Evolutionary conservation across 1,140 invertebrate species (phyloP), one percentile per base, ranked within the genome.

Genomic region (Conus betulinus): DNA sequence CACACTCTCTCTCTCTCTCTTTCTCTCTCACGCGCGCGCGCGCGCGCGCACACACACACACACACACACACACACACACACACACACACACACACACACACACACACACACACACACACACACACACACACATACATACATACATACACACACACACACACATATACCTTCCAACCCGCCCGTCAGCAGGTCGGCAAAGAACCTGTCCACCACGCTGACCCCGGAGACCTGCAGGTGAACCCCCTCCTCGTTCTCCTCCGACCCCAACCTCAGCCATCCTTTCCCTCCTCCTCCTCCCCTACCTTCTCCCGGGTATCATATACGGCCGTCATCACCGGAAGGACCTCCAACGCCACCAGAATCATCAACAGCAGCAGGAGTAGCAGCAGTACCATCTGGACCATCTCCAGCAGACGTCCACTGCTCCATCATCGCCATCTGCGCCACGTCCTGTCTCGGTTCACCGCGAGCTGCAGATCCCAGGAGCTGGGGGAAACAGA

Each of bases 11-110:
- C 67, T 5, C 67, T 17, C 67, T 17, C 67, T 23, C 67, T 5
- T 20, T 23, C 67, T 17, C 67, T 23, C 67, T 5, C 67, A 7
- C 7, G 20, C 67, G 20, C 67, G 20, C 7, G 5, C 67, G 20
- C 67, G 20, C 67, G 23, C 67, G 23, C 67, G n/a, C 67, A 74
- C 7, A 7, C 67, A 74, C 67, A 7, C 67, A 74, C 67, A 7
- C 67, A 74, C 67, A 7, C 67, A 74, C 67, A 74, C 67, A 74
- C 67, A 74, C 67, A 74, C 67, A 74, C 67, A 74, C 67, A 74
- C 67, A 74, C 67, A 74, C 67, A 74, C 67, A 74, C 67, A 71
- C 67, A 78, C n/a, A 8, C 74, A 39, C 25, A 39, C 4, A 13
- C 60, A 13, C 60, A 13, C 60, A 13, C 60, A 17, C 8, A 17